Evolutionary conservation across 2,888 invertebrate species (phyloP).

Genomic region (Aleiodes leptofemur): DNA sequence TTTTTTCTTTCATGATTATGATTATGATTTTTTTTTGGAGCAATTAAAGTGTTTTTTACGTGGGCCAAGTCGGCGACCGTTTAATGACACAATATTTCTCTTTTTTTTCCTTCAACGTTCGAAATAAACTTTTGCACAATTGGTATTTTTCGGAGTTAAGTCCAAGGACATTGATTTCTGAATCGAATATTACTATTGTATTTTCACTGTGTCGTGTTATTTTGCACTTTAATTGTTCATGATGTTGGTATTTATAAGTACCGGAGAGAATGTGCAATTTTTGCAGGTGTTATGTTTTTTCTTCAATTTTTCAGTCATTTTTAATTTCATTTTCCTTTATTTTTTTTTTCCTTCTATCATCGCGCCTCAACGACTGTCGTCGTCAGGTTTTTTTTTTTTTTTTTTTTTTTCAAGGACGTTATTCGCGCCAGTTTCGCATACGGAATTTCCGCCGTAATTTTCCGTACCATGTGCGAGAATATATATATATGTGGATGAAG

Average conservation of each 20-base stretch:
- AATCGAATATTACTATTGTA: not conserved
- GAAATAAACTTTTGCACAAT: constrained; percentile 30
- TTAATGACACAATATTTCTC: constrained; percentile 31
- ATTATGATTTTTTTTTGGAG: not conserved
- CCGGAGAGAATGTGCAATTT: too few species aligned
- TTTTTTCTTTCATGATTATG: constrained; percentile 5
- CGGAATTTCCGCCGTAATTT: constrained; percentile 43
- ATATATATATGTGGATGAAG: not conserved
- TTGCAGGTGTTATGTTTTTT: not conserved
- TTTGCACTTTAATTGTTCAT: not conserved
- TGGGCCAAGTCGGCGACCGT: constrained; percentile 46
- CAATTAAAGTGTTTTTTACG: not conserved
- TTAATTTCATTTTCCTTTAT: constrained; percentile 6
- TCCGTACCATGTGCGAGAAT: constrained; percentile 29
- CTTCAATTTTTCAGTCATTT: not conserved
- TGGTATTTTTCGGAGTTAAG: constrained; percentile 4
- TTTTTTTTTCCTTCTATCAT: constrained; percentile 24
- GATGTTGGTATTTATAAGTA: too few species aligned
- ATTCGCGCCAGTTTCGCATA: constrained; percentile 30
- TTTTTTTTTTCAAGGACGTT: constrained; percentile 35
- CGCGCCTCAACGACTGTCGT: constrained; percentile 18
- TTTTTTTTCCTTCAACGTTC: not conserved
- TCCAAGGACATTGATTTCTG: not conserved
- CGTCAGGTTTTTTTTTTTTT: not conserved
- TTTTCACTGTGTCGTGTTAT: not conserved